Evolutionary conservation across 2,113 vertebrate genomes (phyloP).

Genomic region (Nannospalax galili): DNA sequence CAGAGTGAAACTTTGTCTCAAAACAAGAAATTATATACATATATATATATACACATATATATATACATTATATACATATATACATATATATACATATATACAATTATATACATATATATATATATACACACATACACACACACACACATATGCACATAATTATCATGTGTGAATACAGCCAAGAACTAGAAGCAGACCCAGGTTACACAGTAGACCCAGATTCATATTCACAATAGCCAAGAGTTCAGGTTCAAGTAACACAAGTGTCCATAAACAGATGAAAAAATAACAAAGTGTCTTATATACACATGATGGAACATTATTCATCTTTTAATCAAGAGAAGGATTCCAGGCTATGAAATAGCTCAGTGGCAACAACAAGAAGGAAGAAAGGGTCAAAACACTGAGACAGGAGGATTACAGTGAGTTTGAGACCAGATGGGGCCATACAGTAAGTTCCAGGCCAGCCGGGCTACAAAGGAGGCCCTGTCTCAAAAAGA

Average conservation of each 20-base stretch:
- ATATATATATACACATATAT: too few relatives aligned
- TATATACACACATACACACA: neutral
- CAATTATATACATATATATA: neutral
- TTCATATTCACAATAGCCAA: neutral
- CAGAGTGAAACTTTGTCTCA: neutral
- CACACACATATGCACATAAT: neutral
- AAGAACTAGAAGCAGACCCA: neutral
- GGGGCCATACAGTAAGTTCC: neutral
- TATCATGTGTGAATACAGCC: neutral
- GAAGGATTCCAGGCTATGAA: neutral
- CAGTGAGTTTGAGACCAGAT: neutral
- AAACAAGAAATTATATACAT: neutral
- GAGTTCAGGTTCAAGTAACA: neutral
- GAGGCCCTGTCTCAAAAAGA: neutral
- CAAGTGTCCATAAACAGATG: neutral
- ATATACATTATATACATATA: too few relatives aligned
- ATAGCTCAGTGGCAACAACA: neutral
- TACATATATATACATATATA: too few relatives aligned
- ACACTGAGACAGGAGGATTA: neutral
- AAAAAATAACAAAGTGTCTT: neutral
- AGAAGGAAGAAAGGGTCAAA: neutral
- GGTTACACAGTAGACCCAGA: neutral
- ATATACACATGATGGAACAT: neutral
- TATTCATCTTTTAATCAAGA: conserved; percentile 22
- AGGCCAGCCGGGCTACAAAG: neutral